phyloP scores from a whole-genome alignment of 2,797 vertebrate genomes.

The Microctenopoma stevenorrisi region DNA sequence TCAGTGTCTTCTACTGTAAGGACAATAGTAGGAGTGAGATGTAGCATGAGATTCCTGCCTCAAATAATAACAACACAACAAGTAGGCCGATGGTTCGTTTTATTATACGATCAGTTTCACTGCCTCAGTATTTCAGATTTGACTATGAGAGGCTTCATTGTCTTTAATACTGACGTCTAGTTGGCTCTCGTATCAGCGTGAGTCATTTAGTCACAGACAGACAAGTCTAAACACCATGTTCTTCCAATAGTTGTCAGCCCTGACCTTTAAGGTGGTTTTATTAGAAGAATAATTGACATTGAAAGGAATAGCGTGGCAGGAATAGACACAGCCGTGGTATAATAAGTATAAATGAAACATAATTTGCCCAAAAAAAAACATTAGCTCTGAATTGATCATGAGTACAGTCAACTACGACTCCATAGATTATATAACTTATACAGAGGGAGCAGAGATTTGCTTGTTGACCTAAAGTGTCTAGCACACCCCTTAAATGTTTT shows the following conservation, averaged over 20 bases:
- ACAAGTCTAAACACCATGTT: constrained; percentile 30
- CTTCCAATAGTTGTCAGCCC: constrained; percentile 40
- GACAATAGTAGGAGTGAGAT: constrained; percentile 54
- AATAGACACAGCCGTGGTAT: constrained; percentile 29
- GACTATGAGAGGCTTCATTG: constrained; percentile 21
- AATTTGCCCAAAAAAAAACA: constrained; percentile 17
- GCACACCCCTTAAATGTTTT: not conserved
- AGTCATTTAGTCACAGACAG: constrained; percentile 39
- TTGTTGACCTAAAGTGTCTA: not conserved
- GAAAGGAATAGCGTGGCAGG: constrained; percentile 33
- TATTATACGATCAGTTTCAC: constrained; percentile 44
- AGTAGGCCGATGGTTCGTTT: constrained; percentile 12
- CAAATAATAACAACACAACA: constrained; percentile 32
- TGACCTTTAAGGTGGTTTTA: constrained; percentile 62
- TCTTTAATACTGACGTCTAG: not conserved
- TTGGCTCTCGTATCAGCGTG: constrained; percentile 28
- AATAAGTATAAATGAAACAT: constrained; percentile 30
- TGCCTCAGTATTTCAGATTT: constrained; percentile 14
- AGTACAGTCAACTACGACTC: not conserved
- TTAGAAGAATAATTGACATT: constrained; percentile 53
- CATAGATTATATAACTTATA: not conserved
- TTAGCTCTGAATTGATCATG: constrained; percentile 19
- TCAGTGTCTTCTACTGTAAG: constrained; percentile 54
- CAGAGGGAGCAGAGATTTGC: constrained; percentile 1
- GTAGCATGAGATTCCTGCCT: constrained; percentile 41